Base-by-base conservation (phyloP, 2,797 vertebrate species). In the Enteromius anoplus region DNA sequence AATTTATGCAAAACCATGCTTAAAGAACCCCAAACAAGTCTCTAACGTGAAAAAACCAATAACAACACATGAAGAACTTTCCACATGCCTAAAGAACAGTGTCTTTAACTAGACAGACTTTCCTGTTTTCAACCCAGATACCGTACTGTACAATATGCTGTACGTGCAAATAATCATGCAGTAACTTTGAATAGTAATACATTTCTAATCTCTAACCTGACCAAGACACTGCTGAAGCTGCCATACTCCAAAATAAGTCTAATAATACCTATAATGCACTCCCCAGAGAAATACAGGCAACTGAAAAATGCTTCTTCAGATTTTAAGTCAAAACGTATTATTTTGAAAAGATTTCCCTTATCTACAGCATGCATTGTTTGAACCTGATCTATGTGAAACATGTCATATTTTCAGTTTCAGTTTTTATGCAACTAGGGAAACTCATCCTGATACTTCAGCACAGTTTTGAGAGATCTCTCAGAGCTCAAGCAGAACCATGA, bases 371-470 rank as follows among this genome's bases (percentile, higher is more conserved):
- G 64, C 64, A 37, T 37, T 1, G 34, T 37, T 19, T 66, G 0
- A 4, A 34, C 5, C 4, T 17, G 34, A 58, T 40, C 49, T 73
- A 5, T n/a, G 19, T 14, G 17, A 12, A 21, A n/a, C 11, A 51
- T 5, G 17, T 8, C 5, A 32, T 8, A 64, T 32, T 47, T 71
- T 32, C 69, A 11, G 60, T 64, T 64, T 73, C 29, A n/a, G 19
- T 11, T 72, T 32, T 26, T 17, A 32, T n/a, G 49, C 71, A 37
- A n/a, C 71, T 73, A n/a, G 19, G 71, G 51, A 32, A 73, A 55
- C 29, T 55, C 26, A 47, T 9, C 3, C 26, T 64, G 40, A 64
- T 21, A 47, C 75, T 64, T 45, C 26, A 29, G 2, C 5, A 19
- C 70, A 34, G 71, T 73, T 53, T 14, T n/a, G 26, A 32, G 9